Evolutionary conservation across 1,140 invertebrate genomes (phyloP).

Genomic region (Rhynchophorus ferrugineus): DNA sequence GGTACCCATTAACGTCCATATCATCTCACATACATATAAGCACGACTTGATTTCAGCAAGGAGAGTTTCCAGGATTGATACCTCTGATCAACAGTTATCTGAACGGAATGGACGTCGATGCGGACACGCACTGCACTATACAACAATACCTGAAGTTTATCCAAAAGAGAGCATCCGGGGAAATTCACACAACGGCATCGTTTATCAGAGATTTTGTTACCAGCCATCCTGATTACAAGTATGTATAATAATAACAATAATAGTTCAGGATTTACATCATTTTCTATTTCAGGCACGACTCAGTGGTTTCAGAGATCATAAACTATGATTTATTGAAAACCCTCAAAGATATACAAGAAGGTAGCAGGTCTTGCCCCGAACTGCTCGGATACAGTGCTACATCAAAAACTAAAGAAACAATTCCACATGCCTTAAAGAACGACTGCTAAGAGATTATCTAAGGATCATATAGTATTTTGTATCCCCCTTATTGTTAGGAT

Average conservation of each 20-base stretch:
- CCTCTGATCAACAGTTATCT: conserved; percentile 91
- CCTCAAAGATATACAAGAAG: conserved; percentile 64
- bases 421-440: conserved; percentile 63
- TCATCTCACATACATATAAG: too few species aligned
- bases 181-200: conserved; percentile 76
- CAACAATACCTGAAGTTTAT: conserved; percentile 96
- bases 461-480: conserved; percentile 1
- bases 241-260: conserved; percentile 39
- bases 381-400: conserved; percentile 63
- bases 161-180: conserved; percentile 78
- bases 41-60: too few species aligned
- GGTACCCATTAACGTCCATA: conserved; percentile 51
- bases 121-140: conserved; percentile 93
- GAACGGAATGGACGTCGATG: conserved; percentile 88
- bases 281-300: conserved; percentile 66
- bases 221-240: conserved; percentile 84
- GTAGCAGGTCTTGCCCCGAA: conserved; percentile 63
- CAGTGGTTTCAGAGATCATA: conserved; percentile 78
- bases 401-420: conserved; percentile 72
- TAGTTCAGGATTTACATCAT: conserved; percentile 3
- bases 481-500: conserved; percentile 2
- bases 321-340: conserved; percentile 88
- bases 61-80: conserved; percentile 89
- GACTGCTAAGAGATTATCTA: conserved; percentile 27
- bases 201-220: conserved; percentile 91